Conservation (phyloP, 1,140 invertebrate species). For the Macrotrachela quadricornifera region DNA sequence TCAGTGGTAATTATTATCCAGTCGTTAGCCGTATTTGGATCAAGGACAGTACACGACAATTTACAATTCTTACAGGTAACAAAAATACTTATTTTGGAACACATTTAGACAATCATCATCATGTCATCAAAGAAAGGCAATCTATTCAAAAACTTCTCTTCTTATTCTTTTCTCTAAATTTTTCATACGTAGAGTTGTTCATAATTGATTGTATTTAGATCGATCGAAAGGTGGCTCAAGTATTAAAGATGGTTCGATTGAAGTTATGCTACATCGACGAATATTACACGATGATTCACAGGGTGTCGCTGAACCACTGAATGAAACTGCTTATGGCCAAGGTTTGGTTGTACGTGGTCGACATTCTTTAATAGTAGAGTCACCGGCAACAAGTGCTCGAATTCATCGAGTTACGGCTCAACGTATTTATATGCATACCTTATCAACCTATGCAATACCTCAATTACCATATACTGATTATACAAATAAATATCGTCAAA, state of each 20-base stretch:
- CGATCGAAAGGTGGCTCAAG: conserved; percentile 46
- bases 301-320: conserved; percentile 71
- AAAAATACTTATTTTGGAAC: too few relatives aligned
- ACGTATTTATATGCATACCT: too few relatives aligned
- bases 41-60: conserved; percentile 16
- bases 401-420: too few relatives aligned
- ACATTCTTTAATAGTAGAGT: conserved; percentile 22
- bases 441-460: too few relatives aligned
- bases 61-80: conserved; percentile 56
- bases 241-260: conserved; percentile 40
- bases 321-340: conserved; percentile 48
- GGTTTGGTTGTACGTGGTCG: conserved; percentile 61
- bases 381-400: conserved; percentile 20
- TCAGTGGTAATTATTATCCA: conserved; percentile 77
- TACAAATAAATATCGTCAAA: too few relatives aligned
- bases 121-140: too few relatives aligned
- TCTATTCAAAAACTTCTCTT: too few relatives aligned
- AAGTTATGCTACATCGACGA: conserved; percentile 47
- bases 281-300: conserved; percentile 67
- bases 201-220: conserved; percentile 29
- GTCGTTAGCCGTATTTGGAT: conserved; percentile 54
- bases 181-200: conserved; percentile 43
- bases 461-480: too few relatives aligned
- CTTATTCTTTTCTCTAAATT: conserved; percentile 49
- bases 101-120: too few relatives aligned